These are phyloP conservation scores for Pantherophis alleghaniensis DNA, from an alignment of 2,797 vertebrate species.

Conservation along the genomic window DNA sequence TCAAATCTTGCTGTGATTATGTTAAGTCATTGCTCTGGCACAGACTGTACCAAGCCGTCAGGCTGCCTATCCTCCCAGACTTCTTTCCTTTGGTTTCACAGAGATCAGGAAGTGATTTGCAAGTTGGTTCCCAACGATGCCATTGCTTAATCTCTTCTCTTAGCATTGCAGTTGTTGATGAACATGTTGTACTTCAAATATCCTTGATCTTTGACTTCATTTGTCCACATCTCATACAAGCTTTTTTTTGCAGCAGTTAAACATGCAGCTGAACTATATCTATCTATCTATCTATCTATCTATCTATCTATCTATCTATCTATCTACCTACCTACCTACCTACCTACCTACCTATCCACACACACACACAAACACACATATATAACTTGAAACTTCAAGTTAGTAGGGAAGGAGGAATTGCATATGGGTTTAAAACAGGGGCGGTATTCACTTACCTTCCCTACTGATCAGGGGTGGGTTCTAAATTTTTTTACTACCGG, in stretches of 20 bases:
- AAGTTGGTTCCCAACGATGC: background rate
- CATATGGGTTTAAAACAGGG: background rate
- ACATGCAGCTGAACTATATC: background rate
- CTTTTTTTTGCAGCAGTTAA: background rate
- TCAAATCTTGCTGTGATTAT: conserved; percentile 34
- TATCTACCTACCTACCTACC: no score
- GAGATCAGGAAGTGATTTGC: background rate
- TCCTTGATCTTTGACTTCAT: background rate
- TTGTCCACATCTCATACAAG: background rate
- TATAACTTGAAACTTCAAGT: background rate
- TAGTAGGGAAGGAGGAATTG: background rate
- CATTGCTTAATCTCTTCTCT: background rate
- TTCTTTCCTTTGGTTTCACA: background rate
- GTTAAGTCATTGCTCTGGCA: conserved; percentile 21
- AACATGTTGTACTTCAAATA: background rate
- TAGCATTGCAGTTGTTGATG: background rate
- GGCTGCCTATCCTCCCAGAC: background rate
- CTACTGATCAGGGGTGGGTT: no score
- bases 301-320: no score
- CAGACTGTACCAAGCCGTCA: background rate
- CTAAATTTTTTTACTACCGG: no score
- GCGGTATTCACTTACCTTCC: no score
- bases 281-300: no score
- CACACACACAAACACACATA: no score
- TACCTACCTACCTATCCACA: no score